These are phyloP conservation scores for Epinephelus awoara DNA, from an alignment of 2,797 vertebrate genomes.

Conservation along the genomic window DNA sequence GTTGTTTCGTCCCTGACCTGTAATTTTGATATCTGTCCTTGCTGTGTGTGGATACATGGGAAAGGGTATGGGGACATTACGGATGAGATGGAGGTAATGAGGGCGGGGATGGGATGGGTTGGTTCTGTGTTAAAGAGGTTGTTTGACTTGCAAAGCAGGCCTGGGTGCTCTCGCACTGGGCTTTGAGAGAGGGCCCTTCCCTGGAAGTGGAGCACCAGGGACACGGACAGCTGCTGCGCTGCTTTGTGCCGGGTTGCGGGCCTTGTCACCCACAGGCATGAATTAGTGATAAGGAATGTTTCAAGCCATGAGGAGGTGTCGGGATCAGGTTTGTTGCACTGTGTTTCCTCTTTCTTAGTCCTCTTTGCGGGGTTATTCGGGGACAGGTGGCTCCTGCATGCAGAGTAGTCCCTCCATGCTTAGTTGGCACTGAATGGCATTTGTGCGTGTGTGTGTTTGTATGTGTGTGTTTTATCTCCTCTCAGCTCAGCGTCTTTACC, in stretches of 20 bases:
- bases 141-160: constrained; percentile 90
- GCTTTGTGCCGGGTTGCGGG: constrained; percentile 69
- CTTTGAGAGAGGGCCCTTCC: constrained; percentile 56
- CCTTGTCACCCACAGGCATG: constrained; percentile 85
- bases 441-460: constrained; percentile 37
- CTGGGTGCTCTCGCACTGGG: constrained; percentile 48
- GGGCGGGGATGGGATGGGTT: constrained; percentile 65
- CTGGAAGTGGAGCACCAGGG: constrained; percentile 74
- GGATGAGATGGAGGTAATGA: constrained; percentile 49
- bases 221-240: constrained; percentile 63
- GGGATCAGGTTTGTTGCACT: constrained; percentile 88
- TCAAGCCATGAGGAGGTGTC: constrained; percentile 86
- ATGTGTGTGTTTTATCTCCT: constrained; percentile 70
- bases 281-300: constrained; percentile 90
- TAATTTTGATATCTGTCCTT: constrained; percentile 54
- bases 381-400: constrained; percentile 77
- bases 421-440: constrained; percentile 46
- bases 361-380: constrained; percentile 75
- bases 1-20: constrained; percentile 33
- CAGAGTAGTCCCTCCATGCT: constrained; percentile 61
- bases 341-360: constrained; percentile 79
- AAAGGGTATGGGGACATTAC: constrained; percentile 30
- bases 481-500: constrained; percentile 79
- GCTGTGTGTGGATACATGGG: constrained; percentile 35
- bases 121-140: constrained; percentile 62